These are phyloP conservation scores for Aspidiotus destructor DNA, from an alignment of 2,888 invertebrate species.

Conservation along the genomic window DNA sequence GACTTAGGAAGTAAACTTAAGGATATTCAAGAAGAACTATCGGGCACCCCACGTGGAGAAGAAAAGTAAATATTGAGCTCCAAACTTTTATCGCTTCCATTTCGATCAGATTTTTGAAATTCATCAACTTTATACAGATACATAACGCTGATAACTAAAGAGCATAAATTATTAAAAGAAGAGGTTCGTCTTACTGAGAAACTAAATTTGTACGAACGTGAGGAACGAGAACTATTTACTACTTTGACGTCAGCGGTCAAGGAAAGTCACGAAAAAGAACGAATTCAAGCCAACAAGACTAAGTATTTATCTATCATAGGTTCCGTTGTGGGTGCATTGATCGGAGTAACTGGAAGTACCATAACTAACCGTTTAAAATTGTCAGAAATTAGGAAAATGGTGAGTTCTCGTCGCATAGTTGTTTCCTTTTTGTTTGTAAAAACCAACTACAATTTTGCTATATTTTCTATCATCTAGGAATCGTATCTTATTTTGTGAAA, in stretches of 20 bases:
- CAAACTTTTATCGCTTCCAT: neutral
- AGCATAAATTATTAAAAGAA: slow-evolving; percentile 49
- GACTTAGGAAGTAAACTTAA: slow-evolving; percentile 55
- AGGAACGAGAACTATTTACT: slow-evolving; percentile 65
- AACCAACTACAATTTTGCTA: too few species aligned
- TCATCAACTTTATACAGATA: slow-evolving; percentile 42
- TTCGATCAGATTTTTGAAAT: slow-evolving; percentile 32
- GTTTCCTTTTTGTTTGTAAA: too few species aligned
- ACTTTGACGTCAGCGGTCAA: slow-evolving; percentile 61
- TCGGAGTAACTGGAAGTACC: slow-evolving; percentile 57
- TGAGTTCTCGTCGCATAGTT: slow-evolving; percentile 38
- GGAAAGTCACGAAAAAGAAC: slow-evolving; percentile 71
- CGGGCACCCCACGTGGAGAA: slow-evolving; percentile 65
- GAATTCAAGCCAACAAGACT: slow-evolving; percentile 68
- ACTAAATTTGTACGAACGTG: slow-evolving; percentile 57
- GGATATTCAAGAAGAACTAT: slow-evolving; percentile 63
- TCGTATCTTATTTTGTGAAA: too few species aligned
- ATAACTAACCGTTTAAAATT: slow-evolving; percentile 57
- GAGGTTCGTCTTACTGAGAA: slow-evolving; percentile 47
- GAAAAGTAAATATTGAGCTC: slow-evolving; percentile 50
- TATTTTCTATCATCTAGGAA: too few species aligned
- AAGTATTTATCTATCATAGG: slow-evolving; percentile 75
- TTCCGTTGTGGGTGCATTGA: slow-evolving; percentile 55
- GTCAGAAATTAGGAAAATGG: slow-evolving; percentile 54
- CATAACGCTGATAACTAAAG: slow-evolving; percentile 47